Percentiles rank a stretch among this genome's conserved stretches.
These are phyloP conservation scores for Rhimphoctona megacephalus DNA, from an alignment of 2,888 invertebrate genomes.

Conservation along the genomic window DNA sequence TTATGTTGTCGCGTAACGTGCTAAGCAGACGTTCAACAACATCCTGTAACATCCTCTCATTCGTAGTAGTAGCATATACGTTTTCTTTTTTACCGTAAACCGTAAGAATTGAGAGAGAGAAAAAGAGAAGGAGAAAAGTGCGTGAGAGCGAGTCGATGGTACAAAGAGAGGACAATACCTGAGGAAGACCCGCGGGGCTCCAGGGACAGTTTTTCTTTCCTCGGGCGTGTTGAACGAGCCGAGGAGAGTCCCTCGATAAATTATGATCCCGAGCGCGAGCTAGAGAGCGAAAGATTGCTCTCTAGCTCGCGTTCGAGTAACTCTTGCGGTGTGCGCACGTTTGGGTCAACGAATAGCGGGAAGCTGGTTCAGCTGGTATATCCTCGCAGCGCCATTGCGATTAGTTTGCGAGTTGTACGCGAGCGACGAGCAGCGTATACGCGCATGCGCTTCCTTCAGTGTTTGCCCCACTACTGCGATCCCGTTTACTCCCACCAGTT, in stretches of 20 bases:
- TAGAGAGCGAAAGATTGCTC: conserved; percentile 44
- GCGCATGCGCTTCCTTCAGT: conserved; percentile 68
- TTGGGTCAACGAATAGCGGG: conserved; percentile 73
- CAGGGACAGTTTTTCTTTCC: conserved; percentile 45
- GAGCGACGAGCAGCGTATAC: conserved; percentile 20
- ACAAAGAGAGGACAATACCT: conserved; percentile 62
- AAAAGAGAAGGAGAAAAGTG: conserved; percentile 59
- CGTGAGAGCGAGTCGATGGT: conserved; percentile 36
- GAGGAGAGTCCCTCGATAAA: conserved; percentile 41
- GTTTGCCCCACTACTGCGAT: conserved; percentile 59
- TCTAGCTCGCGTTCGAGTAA: too few species aligned
- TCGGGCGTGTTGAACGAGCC: conserved; percentile 27
- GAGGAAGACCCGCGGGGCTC: conserved; percentile 46
- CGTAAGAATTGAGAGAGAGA: conserved; percentile 29
- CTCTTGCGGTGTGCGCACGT: conserved; percentile 49
- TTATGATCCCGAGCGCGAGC: conserved; percentile 25
- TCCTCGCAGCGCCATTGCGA: conserved; percentile 72
- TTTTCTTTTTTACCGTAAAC: conserved; percentile 16
- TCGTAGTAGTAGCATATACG: conserved; percentile 3
- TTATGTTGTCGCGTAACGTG: conserved; percentile 73
- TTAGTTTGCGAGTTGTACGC: conserved; percentile 68
- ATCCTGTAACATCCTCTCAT: conserved; percentile 31
- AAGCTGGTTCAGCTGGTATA: conserved; percentile 66
- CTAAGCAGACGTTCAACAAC: conserved; percentile 39
- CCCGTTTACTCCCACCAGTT: conserved; percentile 56